A percentile compares a stretch with the other conserved stretches of the same genome.
Conservation (phyloP, 2,113 vertebrate genomes). For the Galemys pyrenaicus region DNA sequence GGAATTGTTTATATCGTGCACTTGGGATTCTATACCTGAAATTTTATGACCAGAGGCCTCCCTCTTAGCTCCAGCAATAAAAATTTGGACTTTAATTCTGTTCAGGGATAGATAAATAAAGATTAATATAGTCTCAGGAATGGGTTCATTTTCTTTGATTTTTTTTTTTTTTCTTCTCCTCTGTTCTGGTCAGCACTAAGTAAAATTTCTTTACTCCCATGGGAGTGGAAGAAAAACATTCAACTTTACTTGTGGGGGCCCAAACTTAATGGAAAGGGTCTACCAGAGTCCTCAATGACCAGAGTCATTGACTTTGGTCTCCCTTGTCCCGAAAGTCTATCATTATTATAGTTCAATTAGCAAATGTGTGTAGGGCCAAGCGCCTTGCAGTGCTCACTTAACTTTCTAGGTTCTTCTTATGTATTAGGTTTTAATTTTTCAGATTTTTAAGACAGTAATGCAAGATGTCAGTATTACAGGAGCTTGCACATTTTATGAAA, state of each 20-base stretch:
- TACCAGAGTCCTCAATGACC: too few relatives aligned
- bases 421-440: background rate
- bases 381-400: background rate
- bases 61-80: background rate
- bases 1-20: background rate
- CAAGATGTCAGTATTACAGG: too few relatives aligned
- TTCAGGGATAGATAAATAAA: background rate
- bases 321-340: background rate
- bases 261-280: background rate
- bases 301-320: background rate
- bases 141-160: background rate
- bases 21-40: background rate
- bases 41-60: background rate
- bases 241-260: background rate
- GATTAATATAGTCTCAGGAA: background rate
- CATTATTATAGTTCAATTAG: background rate
- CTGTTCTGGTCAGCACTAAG: background rate
- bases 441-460: background rate
- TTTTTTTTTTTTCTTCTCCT: background rate
- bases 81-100: background rate
- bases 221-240: background rate
- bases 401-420: background rate
- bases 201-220: background rate
- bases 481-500: constrained; percentile 92
- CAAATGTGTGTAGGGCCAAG: background rate